Evolutionary conservation across 1,140 invertebrate genomes (phyloP).

Genomic region (Drosophila kepulauana): DNA sequence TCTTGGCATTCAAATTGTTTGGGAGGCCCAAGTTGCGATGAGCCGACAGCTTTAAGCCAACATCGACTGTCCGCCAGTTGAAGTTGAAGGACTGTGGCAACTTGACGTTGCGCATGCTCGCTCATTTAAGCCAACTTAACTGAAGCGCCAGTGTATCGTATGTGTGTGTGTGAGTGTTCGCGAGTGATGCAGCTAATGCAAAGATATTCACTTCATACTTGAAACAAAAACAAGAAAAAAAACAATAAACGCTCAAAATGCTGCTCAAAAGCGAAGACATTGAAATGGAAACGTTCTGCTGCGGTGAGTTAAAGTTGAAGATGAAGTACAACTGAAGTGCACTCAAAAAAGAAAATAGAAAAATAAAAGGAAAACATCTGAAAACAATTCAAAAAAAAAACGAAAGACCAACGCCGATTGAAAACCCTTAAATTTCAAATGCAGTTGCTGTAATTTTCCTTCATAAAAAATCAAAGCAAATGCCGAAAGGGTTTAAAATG

Average conservation of each 20-base stretch:
- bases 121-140: constrained; percentile 21
- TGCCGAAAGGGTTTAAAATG: constrained; percentile 41
- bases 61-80: constrained; percentile 54
- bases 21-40: constrained; percentile 52
- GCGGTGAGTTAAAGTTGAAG: constrained; percentile 67
- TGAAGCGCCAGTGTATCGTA: constrained; percentile 16
- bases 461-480: constrained; percentile 29
- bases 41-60: constrained; percentile 55
- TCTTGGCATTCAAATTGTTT: constrained; percentile 65
- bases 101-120: constrained; percentile 71
- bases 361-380: constrained; percentile 1
- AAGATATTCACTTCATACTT: constrained; percentile 3
- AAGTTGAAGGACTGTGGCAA: constrained; percentile 80
- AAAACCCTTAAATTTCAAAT: constrained; percentile 5
- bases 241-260: constrained; percentile 39
- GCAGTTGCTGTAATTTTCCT: neutral
- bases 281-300: constrained; percentile 82
- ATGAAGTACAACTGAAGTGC: constrained; percentile 29
- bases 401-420: neutral
- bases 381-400: neutral
- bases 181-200: neutral
- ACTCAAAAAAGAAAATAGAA: constrained; percentile 10
- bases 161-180: constrained; percentile 7
- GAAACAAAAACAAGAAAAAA: neutral
- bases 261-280: constrained; percentile 75